phyloP scores from a whole-genome alignment of 2,797 vertebrate species.

The Microcaecilia unicolor region DNA sequence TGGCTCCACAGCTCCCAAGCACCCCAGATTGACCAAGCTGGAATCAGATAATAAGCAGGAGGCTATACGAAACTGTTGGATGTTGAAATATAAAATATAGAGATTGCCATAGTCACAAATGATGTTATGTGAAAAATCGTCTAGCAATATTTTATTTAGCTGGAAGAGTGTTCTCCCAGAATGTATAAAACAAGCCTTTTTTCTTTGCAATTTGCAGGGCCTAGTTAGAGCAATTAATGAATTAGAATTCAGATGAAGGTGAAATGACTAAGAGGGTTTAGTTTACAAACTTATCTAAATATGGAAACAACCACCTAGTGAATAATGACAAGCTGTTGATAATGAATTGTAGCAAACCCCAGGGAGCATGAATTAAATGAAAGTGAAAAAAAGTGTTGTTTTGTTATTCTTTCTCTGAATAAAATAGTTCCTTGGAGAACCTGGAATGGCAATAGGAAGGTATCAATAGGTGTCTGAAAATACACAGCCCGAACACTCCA shows the following conservation, averaged over 20 bases:
- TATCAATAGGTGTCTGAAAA: too few species aligned
- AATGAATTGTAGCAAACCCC: slow-evolving; percentile 32
- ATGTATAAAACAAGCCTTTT: too few species aligned
- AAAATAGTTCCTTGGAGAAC: slow-evolving; percentile 20
- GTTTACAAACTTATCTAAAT: slow-evolving; percentile 37
- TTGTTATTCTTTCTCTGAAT: slow-evolving; percentile 6
- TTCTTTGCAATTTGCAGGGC: slow-evolving; percentile 26
- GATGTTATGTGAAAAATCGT: too few species aligned
- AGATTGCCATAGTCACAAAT: too few species aligned
- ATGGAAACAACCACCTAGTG: slow-evolving; percentile 17
- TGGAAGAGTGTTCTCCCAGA: slow-evolving; percentile 20
- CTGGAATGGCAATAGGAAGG: slow-evolving; percentile 19
- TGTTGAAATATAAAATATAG: too few species aligned
- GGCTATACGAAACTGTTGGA: too few species aligned
- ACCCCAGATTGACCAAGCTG: too few species aligned
- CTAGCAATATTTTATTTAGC: too few species aligned
- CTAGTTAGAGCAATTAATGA: slow-evolving; percentile 35
- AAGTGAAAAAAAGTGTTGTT: slow-evolving; percentile 24
- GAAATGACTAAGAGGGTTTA: slow-evolving; percentile 23
- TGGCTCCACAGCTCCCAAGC: too few species aligned
- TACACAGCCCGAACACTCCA: too few species aligned
- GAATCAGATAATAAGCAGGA: too few species aligned
- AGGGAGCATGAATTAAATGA: slow-evolving; percentile 39
- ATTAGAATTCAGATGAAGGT: slow-evolving; percentile 33
- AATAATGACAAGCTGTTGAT: slow-evolving; percentile 21